A percentile compares a stretch with the other conserved stretches of the same genome.
Evolutionary conservation across 2,113 vertebrate species (phyloP).

Genomic region (Sturnus vulgaris): DNA sequence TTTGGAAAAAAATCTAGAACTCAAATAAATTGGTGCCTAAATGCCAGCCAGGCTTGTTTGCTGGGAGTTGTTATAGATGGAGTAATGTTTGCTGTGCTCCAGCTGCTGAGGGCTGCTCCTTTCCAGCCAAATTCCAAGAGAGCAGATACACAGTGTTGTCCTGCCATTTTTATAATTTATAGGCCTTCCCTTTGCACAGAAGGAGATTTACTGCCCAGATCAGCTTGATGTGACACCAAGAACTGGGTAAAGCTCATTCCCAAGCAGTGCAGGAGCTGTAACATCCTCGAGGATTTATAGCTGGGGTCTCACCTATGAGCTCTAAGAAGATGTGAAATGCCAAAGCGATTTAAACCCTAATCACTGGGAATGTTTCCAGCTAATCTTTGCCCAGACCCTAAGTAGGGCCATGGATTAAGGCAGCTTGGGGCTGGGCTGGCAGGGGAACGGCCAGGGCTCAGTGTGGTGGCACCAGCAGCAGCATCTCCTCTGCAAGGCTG

Average conservation of each 20-base stretch:
- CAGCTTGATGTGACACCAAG: constrained; percentile 10
- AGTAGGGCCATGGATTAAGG: not conserved
- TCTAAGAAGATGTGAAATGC: constrained; percentile 34
- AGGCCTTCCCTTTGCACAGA: not conserved
- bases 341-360: not conserved
- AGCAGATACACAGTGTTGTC: not conserved
- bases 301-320: not conserved
- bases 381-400: constrained; percentile 15
- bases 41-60: not conserved
- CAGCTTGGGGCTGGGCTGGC: accelerated
- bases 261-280: not conserved
- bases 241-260: not conserved
- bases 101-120: not conserved
- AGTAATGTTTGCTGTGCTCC: not conserved
- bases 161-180: not conserved
- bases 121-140: not conserved
- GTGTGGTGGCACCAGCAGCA: not conserved
- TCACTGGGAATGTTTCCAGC: not conserved
- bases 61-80: not conserved
- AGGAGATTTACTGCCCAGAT: constrained; percentile 3
- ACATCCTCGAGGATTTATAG: not conserved
- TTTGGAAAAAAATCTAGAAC: not conserved
- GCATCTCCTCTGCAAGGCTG: not conserved
- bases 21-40: not conserved
- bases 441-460: accelerated